Base-by-base conservation (phyloP, 2,797 vertebrate genomes). In the Catamblyrhynchus diadema region DNA sequence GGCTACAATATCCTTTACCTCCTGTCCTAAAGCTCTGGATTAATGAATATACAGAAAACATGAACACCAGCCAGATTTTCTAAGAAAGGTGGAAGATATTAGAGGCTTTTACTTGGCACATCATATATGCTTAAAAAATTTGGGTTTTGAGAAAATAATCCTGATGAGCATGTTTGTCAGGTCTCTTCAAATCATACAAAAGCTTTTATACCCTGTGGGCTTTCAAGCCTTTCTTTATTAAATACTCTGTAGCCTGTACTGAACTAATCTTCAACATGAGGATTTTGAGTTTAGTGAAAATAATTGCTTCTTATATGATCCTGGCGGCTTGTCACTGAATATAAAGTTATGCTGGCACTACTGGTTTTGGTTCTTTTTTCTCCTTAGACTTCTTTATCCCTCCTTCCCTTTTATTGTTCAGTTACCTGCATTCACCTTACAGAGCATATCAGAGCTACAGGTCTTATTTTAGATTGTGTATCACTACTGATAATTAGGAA, bases 221-320 rank as follows among this genome's bases (percentile, higher is more conserved):
- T 94, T 90, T 93, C 84, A 91, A 81, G 87, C 33, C 28, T 94
- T 92, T 41, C 39, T 93, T 90, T 91, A 86, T 91, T 37, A 85
- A 94, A 86, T 91, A 67, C 20, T 77, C 24, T 37, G 16, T 86
- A 83, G 70, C 73, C 50, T 95, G 44, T 67, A 53, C 32, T 75
- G 51, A 93, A 92, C 42, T 97, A 94, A 94, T 94, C 90, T 91
- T 80, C 80, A 83, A 23, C 28, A 67, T 33, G 75, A 80, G 73
- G 86, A 84, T 93, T 93, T 94, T 94, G 62, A 92, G 51, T 93
- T 33, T 45, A 69, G 62, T 86, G 78, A 94, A 94, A 97, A 92
- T 90, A 96, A 96, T 95, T 91, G 82, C 91, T 96, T 96, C 80
- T 92, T 93, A 57, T 42, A 33, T 81, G 78, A 95, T 71, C 61